Conservation (phyloP, 1,140 invertebrate species). For the Philotrypesis tridentata region DNA sequence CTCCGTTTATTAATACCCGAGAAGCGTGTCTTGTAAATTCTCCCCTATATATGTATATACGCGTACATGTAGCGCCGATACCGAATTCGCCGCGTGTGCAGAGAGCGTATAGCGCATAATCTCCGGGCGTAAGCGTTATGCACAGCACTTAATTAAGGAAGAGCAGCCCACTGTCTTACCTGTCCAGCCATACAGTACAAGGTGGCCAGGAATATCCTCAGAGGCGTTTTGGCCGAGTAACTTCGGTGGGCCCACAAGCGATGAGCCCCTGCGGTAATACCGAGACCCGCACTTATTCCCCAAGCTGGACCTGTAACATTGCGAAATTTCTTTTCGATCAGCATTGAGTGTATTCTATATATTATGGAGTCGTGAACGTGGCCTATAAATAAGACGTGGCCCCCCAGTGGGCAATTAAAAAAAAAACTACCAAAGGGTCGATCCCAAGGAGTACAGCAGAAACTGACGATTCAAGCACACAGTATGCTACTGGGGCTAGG, state of each 20-base stretch:
- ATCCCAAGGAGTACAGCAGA: neutral
- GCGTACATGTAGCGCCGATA: too few species aligned
- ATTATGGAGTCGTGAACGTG: too few species aligned
- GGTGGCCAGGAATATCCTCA: conserved; percentile 75
- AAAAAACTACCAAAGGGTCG: neutral
- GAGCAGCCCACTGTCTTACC: conserved; percentile 53
- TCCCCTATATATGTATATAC: too few species aligned
- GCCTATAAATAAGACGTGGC: too few species aligned
- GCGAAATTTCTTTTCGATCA: neutral
- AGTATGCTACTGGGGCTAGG: neutral
- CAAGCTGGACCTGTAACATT: conserved; percentile 54
- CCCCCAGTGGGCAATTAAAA: too few species aligned
- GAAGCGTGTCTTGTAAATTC: too few species aligned
- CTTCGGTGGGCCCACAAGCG: conserved; percentile 88
- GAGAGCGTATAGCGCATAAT: too few species aligned
- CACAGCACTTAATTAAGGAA: neutral
- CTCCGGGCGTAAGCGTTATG: too few species aligned
- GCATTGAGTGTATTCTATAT: too few species aligned
- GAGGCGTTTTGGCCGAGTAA: conserved; percentile 85
- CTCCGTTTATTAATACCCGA: too few species aligned
- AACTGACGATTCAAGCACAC: neutral
- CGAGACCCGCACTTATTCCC: conserved; percentile 71
- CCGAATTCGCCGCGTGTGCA: neutral
- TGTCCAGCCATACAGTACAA: conserved; percentile 65
- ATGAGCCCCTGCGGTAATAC: conserved; percentile 89